Conservation (phyloP, 2,888 invertebrate species). For the Pseudococcus jackbeardsleyi region DNA sequence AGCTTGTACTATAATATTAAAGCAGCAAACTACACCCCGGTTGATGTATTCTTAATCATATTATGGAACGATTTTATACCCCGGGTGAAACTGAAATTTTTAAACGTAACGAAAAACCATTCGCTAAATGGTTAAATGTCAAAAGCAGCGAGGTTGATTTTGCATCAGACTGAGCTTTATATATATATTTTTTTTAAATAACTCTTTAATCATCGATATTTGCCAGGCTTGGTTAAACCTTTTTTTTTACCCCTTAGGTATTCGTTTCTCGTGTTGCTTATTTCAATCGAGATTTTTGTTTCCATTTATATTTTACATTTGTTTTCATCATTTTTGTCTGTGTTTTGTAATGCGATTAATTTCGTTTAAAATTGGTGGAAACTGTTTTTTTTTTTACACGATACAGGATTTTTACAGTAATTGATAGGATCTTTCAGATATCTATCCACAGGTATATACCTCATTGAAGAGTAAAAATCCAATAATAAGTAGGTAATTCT, state of each 20-base stretch:
- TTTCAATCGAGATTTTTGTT: constrained; percentile 23
- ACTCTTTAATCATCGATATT: constrained; percentile 19
- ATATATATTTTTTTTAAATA: not conserved
- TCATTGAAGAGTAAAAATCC: too few relatives aligned
- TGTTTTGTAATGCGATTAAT: not conserved
- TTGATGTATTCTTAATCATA: constrained; percentile 44
- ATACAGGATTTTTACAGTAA: not conserved
- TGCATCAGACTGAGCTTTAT: not conserved
- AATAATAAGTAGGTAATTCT: too few relatives aligned
- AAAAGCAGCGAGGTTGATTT: constrained; percentile 13
- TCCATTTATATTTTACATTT: not conserved
- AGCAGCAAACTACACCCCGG: not conserved
- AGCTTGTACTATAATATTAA: constrained; percentile 1
- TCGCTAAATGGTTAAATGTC: constrained; percentile 10
- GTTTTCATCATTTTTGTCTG: not conserved
- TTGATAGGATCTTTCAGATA: not conserved
- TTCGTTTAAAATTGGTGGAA: not conserved
- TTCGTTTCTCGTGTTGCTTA: constrained; percentile 13
- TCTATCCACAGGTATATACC: too few relatives aligned
- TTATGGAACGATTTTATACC: constrained; percentile 18
- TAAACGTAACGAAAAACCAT: constrained; percentile 11
- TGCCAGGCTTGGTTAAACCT: not conserved
- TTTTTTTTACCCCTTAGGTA: not conserved
- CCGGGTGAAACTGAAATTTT: not conserved
- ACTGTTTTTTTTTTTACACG: not conserved